Evolutionary conservation across 2,888 invertebrate genomes (phyloP), one percentile per base, ranked within the genome.

Genomic region (Muschampia plurimacula): DNA sequence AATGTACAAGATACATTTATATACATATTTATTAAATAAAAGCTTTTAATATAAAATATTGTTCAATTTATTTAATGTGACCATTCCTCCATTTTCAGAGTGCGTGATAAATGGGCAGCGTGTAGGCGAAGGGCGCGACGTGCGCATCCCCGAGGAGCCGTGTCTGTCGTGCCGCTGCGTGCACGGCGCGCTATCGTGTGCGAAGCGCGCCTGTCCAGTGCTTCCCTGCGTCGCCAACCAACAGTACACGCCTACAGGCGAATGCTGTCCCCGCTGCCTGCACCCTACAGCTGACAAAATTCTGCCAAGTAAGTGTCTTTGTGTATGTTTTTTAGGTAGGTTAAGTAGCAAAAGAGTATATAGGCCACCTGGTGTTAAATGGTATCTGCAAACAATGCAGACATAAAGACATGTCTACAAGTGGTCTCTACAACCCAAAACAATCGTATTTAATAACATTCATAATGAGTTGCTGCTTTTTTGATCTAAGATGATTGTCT

Each of bases 171-270:
- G 98, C 83, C 96, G 96, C 60, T 98, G 98, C 87, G 95, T 96
- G 78, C 95, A 95, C 79, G 96, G 96, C 13, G 95, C 95, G 69
- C 89, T 98, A 79, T 96, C 96, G 15, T 98, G 98, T 86, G 95
- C 96, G 59, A 98, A 98, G 84, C 96, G 96, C 74, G 97, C 98
- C 0, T 99, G 99, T 82, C 98, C 98, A 0, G 98, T 98, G 8
- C 94, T 99, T 49, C 97, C 98, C 78, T 99, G 99, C 86, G 96
- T 97, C 7, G 89, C 90, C 0, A 94, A 95, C 12, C 96, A 96
- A 77, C 97, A 97, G 82, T 93, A 95, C 74, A 96, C 96, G 70
- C 96, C 96, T 41, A 95, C 96, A 0, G 97, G 97, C 4, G 97
- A 98, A 81, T 99, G 99, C 87, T 99, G 99, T 85, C 95, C 86